Evolutionary conservation across 1,140 invertebrate species (phyloP), one percentile per base, ranked within the genome.

Genomic region (Scaptodrosophila lebanonensis): DNA sequence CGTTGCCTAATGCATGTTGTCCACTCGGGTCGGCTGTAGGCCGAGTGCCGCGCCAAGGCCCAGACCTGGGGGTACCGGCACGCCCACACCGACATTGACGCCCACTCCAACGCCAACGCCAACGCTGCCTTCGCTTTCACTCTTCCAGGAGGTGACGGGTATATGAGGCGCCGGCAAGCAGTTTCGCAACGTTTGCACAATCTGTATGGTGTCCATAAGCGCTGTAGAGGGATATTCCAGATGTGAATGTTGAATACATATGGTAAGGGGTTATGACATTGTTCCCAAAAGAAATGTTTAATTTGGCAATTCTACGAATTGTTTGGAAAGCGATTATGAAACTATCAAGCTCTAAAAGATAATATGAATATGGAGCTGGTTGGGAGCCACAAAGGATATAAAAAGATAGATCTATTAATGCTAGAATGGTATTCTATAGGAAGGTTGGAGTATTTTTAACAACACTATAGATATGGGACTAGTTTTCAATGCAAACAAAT

Each of bases 91-190:
- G 0, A 73, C 70, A 11, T 38, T 51, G 3, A 54, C 63, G 3
- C 59, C 64, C 3, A 60, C 71, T 3, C 50, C 62, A 8, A 63
- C 65, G 11, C 56, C 60, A 2, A 66, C 25, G 8, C 50, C 64
- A 4, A 64, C 38, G 43, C 40, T 84, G 12, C 83, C 76, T 48
- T 85, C 83, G 18, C 83, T 85, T 83, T 95, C 93, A 83, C 94
- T 95, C 86, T 95, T 95, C 94, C 94, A 95, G 50, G 93, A 94
- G 60, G 93, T 94, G 11, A 95, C 93, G 68, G 93, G 93, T 72
- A 95, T 95, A 86, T 95, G 93, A 1, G 94, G 94, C 9, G 93
- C 93, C 47, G 94, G 94, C 64, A 95, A 87, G 73, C 94, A 94
- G 86, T 93, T 95, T 35, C 94, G 89, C 47, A 95, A 87, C 7